Base-by-base conservation (phyloP, 2,113 vertebrate genomes). In the Camelus bactrianus region DNA sequence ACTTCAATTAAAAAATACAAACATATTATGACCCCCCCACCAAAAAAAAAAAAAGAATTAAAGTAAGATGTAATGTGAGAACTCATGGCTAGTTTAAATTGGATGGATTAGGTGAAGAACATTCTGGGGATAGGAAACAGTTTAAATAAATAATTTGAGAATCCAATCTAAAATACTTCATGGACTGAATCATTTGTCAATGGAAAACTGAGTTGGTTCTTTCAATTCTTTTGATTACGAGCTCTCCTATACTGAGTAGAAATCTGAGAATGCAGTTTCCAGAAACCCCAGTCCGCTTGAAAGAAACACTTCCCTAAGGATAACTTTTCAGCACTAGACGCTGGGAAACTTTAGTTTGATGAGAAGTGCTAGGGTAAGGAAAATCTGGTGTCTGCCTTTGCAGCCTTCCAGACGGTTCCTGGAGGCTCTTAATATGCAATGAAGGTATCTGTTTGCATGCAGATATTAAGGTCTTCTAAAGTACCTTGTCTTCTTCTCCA, bases 71-170 rank as follows among this genome's bases (percentile, higher is more conserved):
- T 54, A 76, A 48, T 87, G 52, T 64, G 32, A 28, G 70, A 88
- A 35, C 11, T 38, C 54, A 72, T 28, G 19, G 17, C 17, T 58
- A 64, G 22, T 58, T 96, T 73, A 82, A 2, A 30, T 26, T 87
- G 28, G 32, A 48, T 81, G 13, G 3, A 69, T 69, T 73, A 35
- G 6, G 22, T 62, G 22, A 92, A 62, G 8, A 70, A 32, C 16
- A n/a, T 90, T 70, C 24, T 88, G 46, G 13, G 26, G 48, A 81
- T 42, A 38, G 17, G 30, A 52, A 91, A 77, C 9, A 82, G 22
- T 8, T 91, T 93, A 54, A 70, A 42, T 42, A n/a, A 77, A 52
- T 89, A 93, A 73, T 80, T 91, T 85, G 62, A 76, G 38, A 90
- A 81, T 88, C 46, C 14, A 42, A 20, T 46, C 14, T 73, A 79